Conservation (phyloP, 1,140 invertebrate species). For the Varroa destructor region DNA sequence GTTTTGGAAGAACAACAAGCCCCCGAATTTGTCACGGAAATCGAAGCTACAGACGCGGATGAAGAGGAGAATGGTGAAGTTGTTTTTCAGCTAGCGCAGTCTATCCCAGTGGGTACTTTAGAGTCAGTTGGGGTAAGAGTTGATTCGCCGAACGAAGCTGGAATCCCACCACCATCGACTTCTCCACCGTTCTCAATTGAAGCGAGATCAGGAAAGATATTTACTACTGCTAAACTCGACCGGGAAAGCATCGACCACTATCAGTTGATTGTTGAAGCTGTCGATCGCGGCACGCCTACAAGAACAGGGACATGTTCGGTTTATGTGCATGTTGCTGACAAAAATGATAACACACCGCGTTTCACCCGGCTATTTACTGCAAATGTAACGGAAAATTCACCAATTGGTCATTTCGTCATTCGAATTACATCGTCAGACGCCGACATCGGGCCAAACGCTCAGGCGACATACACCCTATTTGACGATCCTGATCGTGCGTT, state of each 20-base stretch:
- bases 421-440: constrained; percentile 75
- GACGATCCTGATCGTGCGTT: constrained; percentile 79
- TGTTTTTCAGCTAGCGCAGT: constrained; percentile 57
- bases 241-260: constrained; percentile 71
- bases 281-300: constrained; percentile 67
- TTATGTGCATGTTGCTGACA: constrained; percentile 66
- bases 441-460: constrained; percentile 72
- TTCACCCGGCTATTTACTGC: constrained; percentile 83
- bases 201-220: constrained; percentile 64
- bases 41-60: constrained; percentile 71
- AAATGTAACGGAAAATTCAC: constrained; percentile 87
- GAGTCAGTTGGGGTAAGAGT: constrained; percentile 48
- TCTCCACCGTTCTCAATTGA: constrained; percentile 56
- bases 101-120: constrained; percentile 34
- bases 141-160: constrained; percentile 37
- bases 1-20: constrained; percentile 72
- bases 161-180: background rate
- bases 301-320: constrained; percentile 71
- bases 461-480: constrained; percentile 71
- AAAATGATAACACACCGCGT: constrained; percentile 85
- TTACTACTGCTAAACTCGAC: constrained; percentile 65
- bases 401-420: constrained; percentile 80
- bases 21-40: constrained; percentile 57
- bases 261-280: constrained; percentile 65
- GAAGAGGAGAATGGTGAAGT: constrained; percentile 71